Conservation (phyloP, 1,140 invertebrate species). For the Hylaeus anthracinus region DNA sequence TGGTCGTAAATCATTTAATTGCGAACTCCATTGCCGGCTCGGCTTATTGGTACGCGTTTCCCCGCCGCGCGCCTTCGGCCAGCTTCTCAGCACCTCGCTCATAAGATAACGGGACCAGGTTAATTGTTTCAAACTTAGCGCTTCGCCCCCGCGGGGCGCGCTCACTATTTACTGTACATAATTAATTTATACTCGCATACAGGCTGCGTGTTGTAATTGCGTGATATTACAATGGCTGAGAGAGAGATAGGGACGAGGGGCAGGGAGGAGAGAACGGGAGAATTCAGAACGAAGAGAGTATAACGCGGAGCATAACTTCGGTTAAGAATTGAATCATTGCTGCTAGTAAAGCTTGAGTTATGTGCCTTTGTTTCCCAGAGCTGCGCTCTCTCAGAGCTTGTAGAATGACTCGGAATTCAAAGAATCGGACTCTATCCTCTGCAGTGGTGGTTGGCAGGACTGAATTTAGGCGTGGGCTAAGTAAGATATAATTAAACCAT, state of each 20-base stretch:
- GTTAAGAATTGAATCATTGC: slow-evolving; percentile 26
- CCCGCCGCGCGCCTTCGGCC: background rate
- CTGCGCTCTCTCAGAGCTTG: too few species aligned
- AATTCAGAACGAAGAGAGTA: background rate
- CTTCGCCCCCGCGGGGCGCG: slow-evolving; percentile 41
- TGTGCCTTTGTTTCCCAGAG: too few species aligned
- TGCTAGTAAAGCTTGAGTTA: slow-evolving; percentile 24
- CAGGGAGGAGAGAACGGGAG: background rate
- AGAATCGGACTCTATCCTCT: too few species aligned
- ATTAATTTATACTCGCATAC: slow-evolving; percentile 66
- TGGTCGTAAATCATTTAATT: slow-evolving; percentile 54
- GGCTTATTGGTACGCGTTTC: slow-evolving; percentile 20
- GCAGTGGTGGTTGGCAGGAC: too few species aligned
- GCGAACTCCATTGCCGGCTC: slow-evolving; percentile 24
- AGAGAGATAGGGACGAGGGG: background rate
- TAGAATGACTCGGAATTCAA: too few species aligned
- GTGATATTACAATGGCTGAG: slow-evolving; percentile 45
- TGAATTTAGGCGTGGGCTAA: too few species aligned
- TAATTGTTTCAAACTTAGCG: slow-evolving; percentile 71
- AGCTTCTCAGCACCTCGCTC: slow-evolving; percentile 28
- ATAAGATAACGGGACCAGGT: slow-evolving; percentile 63
- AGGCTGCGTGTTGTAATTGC: slow-evolving; percentile 58
- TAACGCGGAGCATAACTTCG: background rate
- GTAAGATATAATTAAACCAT: too few species aligned
- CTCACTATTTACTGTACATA: slow-evolving; percentile 67